phyloP scores from a whole-genome alignment of 2,888 invertebrate genomes.

The Drosophila birchii region DNA sequence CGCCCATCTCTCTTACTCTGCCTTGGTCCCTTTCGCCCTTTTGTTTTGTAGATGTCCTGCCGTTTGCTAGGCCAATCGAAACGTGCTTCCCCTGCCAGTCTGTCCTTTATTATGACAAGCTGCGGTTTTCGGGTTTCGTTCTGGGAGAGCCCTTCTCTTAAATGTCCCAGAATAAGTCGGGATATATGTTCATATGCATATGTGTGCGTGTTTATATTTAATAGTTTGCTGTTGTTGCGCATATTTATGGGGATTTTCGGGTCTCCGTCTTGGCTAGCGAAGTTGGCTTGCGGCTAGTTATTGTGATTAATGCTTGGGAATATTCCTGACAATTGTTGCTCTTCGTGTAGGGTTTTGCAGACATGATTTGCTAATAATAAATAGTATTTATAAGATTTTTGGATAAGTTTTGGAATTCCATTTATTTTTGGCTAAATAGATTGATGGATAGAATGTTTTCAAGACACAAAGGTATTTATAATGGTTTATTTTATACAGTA shows the following conservation, averaged over 20 bases:
- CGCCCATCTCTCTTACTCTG: not conserved
- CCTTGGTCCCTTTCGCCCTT: constrained; percentile 9
- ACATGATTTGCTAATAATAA: not conserved
- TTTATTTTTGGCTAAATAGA: not conserved
- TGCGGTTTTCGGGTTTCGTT: constrained; percentile 59
- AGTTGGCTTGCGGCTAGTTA: constrained; percentile 46
- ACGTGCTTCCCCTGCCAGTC: constrained; percentile 57
- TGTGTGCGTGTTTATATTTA: constrained; percentile 51
- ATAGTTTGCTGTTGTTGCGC: constrained; percentile 67
- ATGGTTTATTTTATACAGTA: no score
- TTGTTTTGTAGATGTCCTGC: constrained; percentile 61
- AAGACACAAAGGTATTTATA: not conserved
- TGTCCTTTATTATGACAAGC: constrained; percentile 79
- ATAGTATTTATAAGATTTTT: constrained; percentile 4
- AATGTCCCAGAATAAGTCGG: constrained; percentile 66
- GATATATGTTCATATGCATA: constrained; percentile 32
- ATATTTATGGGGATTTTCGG: constrained; percentile 63
- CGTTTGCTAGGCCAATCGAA: constrained; percentile 57
- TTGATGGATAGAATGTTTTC: not conserved
- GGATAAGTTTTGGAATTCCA: not conserved
- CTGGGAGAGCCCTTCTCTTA: constrained; percentile 44
- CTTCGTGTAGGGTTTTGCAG: constrained; percentile 15
- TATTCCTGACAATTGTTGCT: constrained; percentile 70
- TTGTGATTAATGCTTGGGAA: constrained; percentile 61
- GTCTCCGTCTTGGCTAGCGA: not conserved